Percentiles rank a stretch among this genome's conserved stretches.
phyloP scores from a whole-genome alignment of 2,113 vertebrate genomes.

The Calonectris borealis region DNA sequence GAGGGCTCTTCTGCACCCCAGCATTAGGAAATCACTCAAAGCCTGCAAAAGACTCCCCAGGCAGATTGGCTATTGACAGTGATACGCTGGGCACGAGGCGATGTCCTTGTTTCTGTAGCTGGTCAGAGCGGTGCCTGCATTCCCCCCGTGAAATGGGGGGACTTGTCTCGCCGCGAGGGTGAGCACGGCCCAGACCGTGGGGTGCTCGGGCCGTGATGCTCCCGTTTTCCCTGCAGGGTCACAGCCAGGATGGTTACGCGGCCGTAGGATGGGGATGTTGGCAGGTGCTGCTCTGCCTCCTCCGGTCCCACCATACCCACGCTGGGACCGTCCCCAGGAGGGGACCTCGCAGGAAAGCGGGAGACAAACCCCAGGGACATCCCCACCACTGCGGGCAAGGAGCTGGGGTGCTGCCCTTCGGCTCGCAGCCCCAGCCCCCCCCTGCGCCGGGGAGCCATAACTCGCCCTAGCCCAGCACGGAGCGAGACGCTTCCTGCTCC shows the following conservation, averaged over 20 bases:
- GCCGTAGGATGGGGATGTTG: background rate
- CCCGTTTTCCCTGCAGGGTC: accelerated
- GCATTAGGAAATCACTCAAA: background rate
- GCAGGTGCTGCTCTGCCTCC: background rate
- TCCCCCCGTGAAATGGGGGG: background rate
- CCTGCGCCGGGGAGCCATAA: accelerated
- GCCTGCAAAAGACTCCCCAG: accelerated
- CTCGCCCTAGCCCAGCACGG: accelerated
- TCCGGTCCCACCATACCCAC: background rate
- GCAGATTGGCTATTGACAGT: accelerated
- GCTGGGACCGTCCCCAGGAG: background rate
- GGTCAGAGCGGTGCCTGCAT: accelerated
- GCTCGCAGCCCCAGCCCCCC: background rate
- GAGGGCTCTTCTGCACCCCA: background rate
- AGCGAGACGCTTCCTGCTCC: background rate
- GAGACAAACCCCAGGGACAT: background rate
- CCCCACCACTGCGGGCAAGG: background rate
- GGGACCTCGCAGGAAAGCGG: accelerated
- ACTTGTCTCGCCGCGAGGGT: accelerated
- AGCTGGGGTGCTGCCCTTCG: background rate
- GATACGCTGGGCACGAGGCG: accelerated
- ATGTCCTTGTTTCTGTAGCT: background rate
- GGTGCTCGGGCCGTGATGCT: accelerated
- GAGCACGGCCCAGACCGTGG: accelerated
- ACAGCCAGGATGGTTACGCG: accelerated